phyloP scores from a whole-genome alignment of 2,888 invertebrate genomes.

The Tiliacea citrago region DNA sequence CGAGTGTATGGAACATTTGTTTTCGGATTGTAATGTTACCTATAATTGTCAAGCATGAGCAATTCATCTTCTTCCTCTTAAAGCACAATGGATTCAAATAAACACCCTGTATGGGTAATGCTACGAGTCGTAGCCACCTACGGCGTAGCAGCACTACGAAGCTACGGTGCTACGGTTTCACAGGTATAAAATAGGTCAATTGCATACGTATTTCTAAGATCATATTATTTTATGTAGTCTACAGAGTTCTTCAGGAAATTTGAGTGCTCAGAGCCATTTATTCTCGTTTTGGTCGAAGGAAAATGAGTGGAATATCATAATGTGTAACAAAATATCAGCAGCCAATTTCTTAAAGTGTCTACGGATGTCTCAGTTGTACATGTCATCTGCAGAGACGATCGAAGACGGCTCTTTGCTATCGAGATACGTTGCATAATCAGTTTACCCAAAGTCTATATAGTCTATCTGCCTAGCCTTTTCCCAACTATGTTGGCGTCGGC shows the following conservation, averaged over 20 bases:
- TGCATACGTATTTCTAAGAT: conserved; percentile 55
- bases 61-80: too few relatives aligned
- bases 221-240: conserved; percentile 58
- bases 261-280: conserved; percentile 53
- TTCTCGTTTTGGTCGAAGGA: conserved; percentile 32
- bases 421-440: neutral
- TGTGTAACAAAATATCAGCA: conserved; percentile 49
- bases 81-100: conserved; percentile 6
- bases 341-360: conserved; percentile 56
- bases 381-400: conserved; percentile 30
- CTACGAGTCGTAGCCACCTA: conserved; percentile 46
- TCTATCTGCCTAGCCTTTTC: too few relatives aligned
- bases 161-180: conserved; percentile 38
- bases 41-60: neutral
- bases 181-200: conserved; percentile 59
- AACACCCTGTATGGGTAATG: conserved; percentile 7
- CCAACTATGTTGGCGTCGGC: too few relatives aligned
- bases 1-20: too few relatives aligned
- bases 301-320: conserved; percentile 41
- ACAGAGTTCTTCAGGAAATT: conserved; percentile 56
- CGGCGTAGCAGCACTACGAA: conserved; percentile 39
- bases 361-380: conserved; percentile 51
- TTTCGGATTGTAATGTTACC: neutral
- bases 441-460: too few relatives aligned
- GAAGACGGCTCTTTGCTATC: conserved; percentile 12